Base-by-base conservation (phyloP, 2,797 vertebrate species). In the Gastrophryne carolinensis region DNA sequence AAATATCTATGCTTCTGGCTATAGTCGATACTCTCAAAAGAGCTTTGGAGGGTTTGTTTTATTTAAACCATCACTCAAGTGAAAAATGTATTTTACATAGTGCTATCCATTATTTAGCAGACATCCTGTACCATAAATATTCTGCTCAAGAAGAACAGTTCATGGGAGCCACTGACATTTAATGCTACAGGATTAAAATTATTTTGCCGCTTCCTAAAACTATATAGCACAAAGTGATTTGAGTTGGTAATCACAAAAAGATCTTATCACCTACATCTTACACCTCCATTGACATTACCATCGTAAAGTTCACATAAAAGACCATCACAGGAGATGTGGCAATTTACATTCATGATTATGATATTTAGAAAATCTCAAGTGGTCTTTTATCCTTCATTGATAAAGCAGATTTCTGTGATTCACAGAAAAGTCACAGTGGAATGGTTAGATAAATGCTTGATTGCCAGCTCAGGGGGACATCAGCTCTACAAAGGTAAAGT, bases 391-490 rank as follows among this genome's bases (percentile, higher is more conserved):
- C 49, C 70, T 61, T 61, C 75, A 69, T 54, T 50, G 60, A 82
- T 81, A 75, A 72, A 82, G 72, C 74, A 34, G 83, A 67, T 79
- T 79, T 84, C 80, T 76, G 80, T 35, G 35, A 73, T 83, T 81
- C 64, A 56, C 77, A 80, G 72, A 76, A 75, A 83, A 85, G 75
- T 81, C 79, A 69, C 27, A 10, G 81, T 70, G 74, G 53, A 84
- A 79, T 37, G 77, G 54, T 82, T 82, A 86, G 79, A 86, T 83
- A 82, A 85, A 84, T 84, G 83, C 70, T 72, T 84, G 80, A 87
- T 81, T 85, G 84, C 75, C 76, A 80, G 65, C 81, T 84, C 83
- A 79, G 82, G 85, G 79, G 75, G 80, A 80, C 81, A 73, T 75
- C 75, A 68, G 34, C 82, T 83, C 75, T 71, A 79, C 72, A 71